A percentile compares a stretch with the other conserved stretches of the same genome.
phyloP scores from a whole-genome alignment of 2,888 invertebrate genomes.

The Standfussiana lucernea region DNA sequence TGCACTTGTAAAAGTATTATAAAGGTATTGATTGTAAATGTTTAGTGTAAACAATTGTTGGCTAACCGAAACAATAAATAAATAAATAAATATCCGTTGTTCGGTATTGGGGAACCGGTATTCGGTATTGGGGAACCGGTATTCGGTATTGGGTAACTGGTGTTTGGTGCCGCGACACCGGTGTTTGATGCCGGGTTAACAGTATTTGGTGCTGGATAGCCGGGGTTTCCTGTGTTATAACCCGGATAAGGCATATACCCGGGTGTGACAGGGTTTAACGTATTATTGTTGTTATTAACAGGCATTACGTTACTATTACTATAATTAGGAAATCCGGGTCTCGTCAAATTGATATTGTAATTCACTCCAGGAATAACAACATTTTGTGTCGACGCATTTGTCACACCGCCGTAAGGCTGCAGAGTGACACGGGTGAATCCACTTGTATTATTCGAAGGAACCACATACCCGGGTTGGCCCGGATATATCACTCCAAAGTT shows the following conservation, averaged over 20 bases:
- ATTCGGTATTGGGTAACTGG: background rate
- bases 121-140: background rate
- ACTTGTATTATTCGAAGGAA: background rate
- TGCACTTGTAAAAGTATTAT: too few species aligned
- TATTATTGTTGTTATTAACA: background rate
- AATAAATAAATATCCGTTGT: too few species aligned
- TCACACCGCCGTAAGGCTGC: background rate
- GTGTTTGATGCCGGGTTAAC: background rate
- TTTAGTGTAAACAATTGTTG: too few species aligned
- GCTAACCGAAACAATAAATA: too few species aligned
- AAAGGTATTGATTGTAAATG: too few species aligned
- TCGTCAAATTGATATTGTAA: background rate
- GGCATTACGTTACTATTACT: background rate
- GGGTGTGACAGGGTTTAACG: constrained; percentile 14
- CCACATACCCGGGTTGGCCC: constrained; percentile 5
- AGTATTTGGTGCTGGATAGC: background rate
- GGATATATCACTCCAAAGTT: background rate
- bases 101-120: background rate
- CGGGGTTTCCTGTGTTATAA: constrained; percentile 18
- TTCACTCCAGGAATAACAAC: background rate
- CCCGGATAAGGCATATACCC: background rate
- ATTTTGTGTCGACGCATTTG: background rate
- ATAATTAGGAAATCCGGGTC: background rate
- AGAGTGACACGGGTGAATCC: accelerated
- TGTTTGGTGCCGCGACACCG: background rate